Percentiles rank a stretch among this genome's conserved stretches.
phyloP scores from a whole-genome alignment of 1,140 invertebrate genomes.

The Anagrus nilaparvatae region DNA sequence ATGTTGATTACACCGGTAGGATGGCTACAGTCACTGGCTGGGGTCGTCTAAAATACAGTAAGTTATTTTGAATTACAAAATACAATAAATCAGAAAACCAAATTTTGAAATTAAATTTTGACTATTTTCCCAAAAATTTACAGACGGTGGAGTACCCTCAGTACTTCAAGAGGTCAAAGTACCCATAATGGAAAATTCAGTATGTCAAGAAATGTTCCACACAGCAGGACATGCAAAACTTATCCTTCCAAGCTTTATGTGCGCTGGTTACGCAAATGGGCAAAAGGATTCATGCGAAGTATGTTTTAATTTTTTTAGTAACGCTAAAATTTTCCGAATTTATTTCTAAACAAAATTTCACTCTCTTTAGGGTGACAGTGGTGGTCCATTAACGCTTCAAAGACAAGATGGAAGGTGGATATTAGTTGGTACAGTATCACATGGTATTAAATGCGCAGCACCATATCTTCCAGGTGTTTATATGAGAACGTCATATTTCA shows the following conservation, averaged over 20 bases:
- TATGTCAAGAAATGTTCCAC: constrained; percentile 90
- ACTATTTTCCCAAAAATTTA: not conserved
- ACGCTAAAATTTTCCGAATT: too few relatives aligned
- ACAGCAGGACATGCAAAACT: constrained; percentile 79
- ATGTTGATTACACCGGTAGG: constrained; percentile 70
- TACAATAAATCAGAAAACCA: too few relatives aligned
- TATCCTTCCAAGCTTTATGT: constrained; percentile 83
- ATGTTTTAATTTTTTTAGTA: too few relatives aligned
- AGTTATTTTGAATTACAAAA: constrained; percentile 23
- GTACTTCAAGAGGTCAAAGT: constrained; percentile 86
- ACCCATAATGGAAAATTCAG: constrained; percentile 80
- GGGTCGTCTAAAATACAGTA: constrained; percentile 55
- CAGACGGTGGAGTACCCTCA: constrained; percentile 78
- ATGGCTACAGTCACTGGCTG: constrained; percentile 77
- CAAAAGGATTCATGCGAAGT: constrained; percentile 92
- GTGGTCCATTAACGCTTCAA: constrained; percentile 80
- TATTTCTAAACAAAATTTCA: constrained; percentile 11
- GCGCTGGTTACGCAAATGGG: constrained; percentile 85
- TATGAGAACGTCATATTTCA: constrained; percentile 85
- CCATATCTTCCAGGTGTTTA: constrained; percentile 84
- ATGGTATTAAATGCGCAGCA: constrained; percentile 89
- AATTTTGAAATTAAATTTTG: not conserved
- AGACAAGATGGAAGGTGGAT: constrained; percentile 77
- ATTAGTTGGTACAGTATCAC: constrained; percentile 86
- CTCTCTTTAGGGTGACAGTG: constrained; percentile 76